Percentiles rank a stretch among this genome's conserved stretches.
Evolutionary conservation across 2,113 vertebrate species (phyloP).

Genomic region (Chloebia gouldiae): DNA sequence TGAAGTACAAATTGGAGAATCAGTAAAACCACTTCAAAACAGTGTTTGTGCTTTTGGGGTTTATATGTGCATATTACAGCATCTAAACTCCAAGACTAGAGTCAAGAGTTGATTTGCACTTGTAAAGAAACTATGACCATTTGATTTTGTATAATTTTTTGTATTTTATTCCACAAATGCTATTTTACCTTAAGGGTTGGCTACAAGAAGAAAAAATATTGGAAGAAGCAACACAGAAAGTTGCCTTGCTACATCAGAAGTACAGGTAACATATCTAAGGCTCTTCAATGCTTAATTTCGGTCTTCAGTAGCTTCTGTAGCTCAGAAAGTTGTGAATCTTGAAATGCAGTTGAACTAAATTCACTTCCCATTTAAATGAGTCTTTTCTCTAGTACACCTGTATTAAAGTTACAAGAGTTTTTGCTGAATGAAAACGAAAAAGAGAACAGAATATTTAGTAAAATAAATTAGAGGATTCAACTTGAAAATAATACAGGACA

Average conservation of each 20-base stretch:
- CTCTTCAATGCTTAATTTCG: not conserved
- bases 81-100: not conserved
- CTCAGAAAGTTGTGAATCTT: not conserved
- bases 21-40: not conserved
- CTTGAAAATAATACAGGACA: not conserved
- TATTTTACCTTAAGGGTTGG: conserved; percentile 82
- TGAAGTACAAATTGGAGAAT: not conserved
- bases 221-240: conserved; percentile 96
- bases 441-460: not conserved
- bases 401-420: not conserved
- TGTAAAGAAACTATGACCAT: not conserved
- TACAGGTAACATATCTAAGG: conserved; percentile 79
- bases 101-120: accelerated
- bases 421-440: not conserved
- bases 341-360: not conserved
- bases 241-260: conserved; percentile 92
- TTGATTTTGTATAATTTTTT: not conserved
- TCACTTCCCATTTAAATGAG: not conserved
- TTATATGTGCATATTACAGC: not conserved
- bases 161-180: not conserved
- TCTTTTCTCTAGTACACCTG: not conserved
- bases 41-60: not conserved
- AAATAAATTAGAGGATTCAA: not conserved
- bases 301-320: not conserved
- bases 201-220: conserved; percentile 93